phyloP scores from a whole-genome alignment of 2,888 invertebrate genomes.

The Hipparchia semele region DNA sequence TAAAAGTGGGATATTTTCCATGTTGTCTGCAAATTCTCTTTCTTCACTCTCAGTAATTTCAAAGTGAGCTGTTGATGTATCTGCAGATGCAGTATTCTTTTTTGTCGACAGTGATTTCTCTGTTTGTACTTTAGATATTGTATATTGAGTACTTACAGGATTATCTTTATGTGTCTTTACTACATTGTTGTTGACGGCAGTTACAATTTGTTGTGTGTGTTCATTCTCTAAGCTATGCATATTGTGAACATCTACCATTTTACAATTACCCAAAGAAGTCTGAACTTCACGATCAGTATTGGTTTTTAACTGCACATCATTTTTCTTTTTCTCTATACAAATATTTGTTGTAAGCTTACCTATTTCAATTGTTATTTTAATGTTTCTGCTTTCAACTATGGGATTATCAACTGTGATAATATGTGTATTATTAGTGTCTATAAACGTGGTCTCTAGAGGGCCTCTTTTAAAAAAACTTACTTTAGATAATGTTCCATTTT shows the following conservation, averaged over 20 bases:
- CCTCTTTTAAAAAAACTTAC: conserved; percentile 63
- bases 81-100: conserved; percentile 72
- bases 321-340: conserved; percentile 64
- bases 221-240: conserved; percentile 37
- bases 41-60: conserved; percentile 74
- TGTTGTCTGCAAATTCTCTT: conserved; percentile 64
- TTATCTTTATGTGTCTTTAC: not conserved
- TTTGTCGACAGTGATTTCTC: conserved; percentile 54
- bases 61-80: conserved; percentile 62
- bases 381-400: conserved; percentile 55
- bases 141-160: conserved; percentile 20
- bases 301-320: conserved; percentile 64
- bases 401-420: conserved; percentile 49
- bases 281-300: conserved; percentile 66
- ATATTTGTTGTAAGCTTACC: conserved; percentile 68
- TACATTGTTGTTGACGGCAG: not conserved
- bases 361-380: conserved; percentile 71
- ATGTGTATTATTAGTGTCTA: conserved; percentile 49
- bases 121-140: conserved; percentile 30
- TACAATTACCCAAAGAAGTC: conserved; percentile 54
- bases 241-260: conserved; percentile 37
- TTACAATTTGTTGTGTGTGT: conserved; percentile 21
- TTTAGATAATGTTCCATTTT: conserved; percentile 22
- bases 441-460: conserved; percentile 45
- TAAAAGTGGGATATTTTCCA: conserved; percentile 51